Evolutionary conservation across 2,888 invertebrate genomes (phyloP).

Genomic region (Ichneumon xanthorius): DNA sequence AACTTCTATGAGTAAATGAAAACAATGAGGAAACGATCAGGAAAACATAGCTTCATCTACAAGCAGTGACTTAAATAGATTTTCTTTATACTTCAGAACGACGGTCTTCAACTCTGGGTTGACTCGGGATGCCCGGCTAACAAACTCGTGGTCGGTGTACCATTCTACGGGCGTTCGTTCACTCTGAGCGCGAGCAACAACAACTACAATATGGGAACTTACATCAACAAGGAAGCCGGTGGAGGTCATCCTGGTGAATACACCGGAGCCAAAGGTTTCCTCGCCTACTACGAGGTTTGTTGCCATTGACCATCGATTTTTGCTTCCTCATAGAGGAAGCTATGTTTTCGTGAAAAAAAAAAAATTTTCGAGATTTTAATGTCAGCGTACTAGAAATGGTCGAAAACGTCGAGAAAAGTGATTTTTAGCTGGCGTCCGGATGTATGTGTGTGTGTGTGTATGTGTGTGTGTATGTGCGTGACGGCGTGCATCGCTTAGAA

Average conservation of each 20-base stretch:
- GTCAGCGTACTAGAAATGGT: too few species aligned
- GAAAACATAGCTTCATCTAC: background rate
- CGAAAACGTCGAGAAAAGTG: too few species aligned
- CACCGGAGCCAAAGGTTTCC: conserved; percentile 94
- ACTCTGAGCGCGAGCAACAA: conserved; percentile 93
- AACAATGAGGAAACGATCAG: background rate
- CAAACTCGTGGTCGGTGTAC: conserved; percentile 94
- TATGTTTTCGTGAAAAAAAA: too few species aligned
- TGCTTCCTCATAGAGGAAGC: too few species aligned
- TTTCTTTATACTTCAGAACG: conserved; percentile 88
- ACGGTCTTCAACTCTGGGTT: conserved; percentile 95
- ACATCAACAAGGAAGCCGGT: conserved; percentile 95
- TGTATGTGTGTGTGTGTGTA: too few species aligned
- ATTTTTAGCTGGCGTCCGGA: too few species aligned
- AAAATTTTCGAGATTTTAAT: too few species aligned
- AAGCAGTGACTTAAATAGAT: background rate
- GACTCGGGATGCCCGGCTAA: conserved; percentile 95
- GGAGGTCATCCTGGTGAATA: conserved; percentile 94
- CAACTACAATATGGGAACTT: conserved; percentile 93
- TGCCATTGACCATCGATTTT: background rate
- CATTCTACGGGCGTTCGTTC: conserved; percentile 95
- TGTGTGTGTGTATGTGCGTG: too few species aligned
- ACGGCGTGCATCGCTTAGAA: too few species aligned
- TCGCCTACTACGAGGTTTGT: conserved; percentile 93
- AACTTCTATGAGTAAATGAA: too few species aligned